Evolutionary conservation across 2,888 invertebrate species (phyloP).

Genomic region (Galeruca laticollis): DNA sequence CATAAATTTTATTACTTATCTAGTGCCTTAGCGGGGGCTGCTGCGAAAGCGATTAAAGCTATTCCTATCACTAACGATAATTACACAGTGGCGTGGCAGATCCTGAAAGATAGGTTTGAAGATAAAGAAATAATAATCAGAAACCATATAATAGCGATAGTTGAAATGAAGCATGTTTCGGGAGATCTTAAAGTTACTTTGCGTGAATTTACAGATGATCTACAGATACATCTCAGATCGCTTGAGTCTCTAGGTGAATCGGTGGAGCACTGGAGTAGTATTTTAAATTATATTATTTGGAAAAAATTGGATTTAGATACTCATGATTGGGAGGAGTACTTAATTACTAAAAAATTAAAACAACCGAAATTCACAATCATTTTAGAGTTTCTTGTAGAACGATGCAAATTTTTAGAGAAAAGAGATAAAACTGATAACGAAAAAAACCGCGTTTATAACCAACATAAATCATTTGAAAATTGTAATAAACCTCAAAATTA

Average conservation of each 20-base stretch:
- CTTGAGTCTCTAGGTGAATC: constrained; percentile 10
- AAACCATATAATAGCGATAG: constrained; percentile 4
- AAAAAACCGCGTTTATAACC: too few species aligned
- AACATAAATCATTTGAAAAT: too few species aligned
- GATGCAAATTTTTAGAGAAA: constrained; percentile 9
- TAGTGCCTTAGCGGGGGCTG: not conserved
- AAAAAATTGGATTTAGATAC: too few species aligned
- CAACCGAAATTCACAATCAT: not conserved
- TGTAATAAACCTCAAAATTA: not conserved
- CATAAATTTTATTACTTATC: constrained; percentile 13
- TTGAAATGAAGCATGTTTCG: constrained; percentile 5
- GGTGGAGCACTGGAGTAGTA: constrained; percentile 15
- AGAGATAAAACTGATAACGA: not conserved
- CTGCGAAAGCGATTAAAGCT: not conserved
- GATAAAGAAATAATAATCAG: constrained; percentile 7
- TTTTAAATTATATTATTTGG: constrained; percentile 17
- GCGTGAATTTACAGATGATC: constrained; percentile 15
- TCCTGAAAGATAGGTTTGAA: not conserved
- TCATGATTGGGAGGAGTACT: constrained; percentile 3
- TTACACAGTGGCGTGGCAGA: constrained; percentile 9
- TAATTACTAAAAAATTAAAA: constrained; percentile 8
- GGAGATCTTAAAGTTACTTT: too few species aligned
- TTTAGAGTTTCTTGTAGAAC: not conserved
- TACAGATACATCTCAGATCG: not conserved
- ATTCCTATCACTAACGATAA: constrained; percentile 5